These are phyloP conservation scores for Botia almorhae DNA, from an alignment of 2,797 vertebrate species.

Conservation along the genomic window DNA sequence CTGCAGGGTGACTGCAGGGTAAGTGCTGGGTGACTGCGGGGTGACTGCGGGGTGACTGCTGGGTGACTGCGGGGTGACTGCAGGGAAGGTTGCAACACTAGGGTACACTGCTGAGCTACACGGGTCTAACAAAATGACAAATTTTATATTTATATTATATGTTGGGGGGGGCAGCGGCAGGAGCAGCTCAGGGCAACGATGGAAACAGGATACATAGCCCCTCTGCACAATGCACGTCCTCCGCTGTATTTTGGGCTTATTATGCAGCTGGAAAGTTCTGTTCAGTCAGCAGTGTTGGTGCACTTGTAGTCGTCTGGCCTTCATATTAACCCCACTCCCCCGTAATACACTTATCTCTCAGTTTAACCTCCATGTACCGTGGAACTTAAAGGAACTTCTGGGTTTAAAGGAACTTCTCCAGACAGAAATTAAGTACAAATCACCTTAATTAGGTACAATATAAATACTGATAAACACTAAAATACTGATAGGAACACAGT, in stretches of 20 bases:
- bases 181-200: constrained; percentile 17
- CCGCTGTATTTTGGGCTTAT: constrained; percentile 37
- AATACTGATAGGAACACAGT: neutral
- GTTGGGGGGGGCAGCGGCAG: constrained; percentile 19
- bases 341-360: constrained; percentile 2
- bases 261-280: constrained; percentile 18
- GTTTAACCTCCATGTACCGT: neutral
- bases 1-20: too few relatives aligned
- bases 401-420: neutral
- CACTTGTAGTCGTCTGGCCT: constrained; percentile 42
- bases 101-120: constrained; percentile 57
- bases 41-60: too few relatives aligned
- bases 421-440: neutral
- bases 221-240: constrained; percentile 45
- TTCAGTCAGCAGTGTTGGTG: constrained; percentile 42
- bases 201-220: constrained; percentile 33
- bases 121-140: constrained; percentile 30
- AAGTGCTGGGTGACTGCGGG: too few relatives aligned
- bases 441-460: neutral
- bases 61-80: constrained; percentile 43
- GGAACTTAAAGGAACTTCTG: neutral
- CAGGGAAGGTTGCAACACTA: constrained; percentile 43
- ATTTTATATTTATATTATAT: constrained; percentile 42
- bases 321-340: constrained; percentile 31
- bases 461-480: neutral